Base-by-base conservation (phyloP, 2,113 vertebrate genomes). In the Ictidomys tridecemlineatus region DNA sequence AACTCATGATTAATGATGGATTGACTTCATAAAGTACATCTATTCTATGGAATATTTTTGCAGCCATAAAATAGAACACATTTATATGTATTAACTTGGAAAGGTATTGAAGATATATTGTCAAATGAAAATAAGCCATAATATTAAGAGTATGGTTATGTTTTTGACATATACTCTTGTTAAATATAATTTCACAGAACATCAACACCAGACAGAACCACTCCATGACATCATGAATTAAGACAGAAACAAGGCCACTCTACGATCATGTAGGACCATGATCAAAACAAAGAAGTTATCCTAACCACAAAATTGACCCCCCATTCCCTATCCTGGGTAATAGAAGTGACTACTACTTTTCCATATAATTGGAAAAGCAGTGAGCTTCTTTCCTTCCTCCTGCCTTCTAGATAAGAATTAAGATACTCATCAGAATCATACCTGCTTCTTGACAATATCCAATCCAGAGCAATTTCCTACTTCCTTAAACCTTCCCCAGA, bases 111-210 rank as follows among this genome's bases (percentile, higher is more conserved):
- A 58, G 28, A 65, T 17, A 67, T 91, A 30, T 28, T 65, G 45
- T 83, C 69, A 67, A 89, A 34, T 95, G 53, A 89, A 96, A 87
- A 94, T 42, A 84, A 70, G 20, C 85, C 88, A 61, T 45, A 82
- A n/a, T 65, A 26, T 30, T 6, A 95, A 93, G 51, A 92, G 10
- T 48, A 53, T 34, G 61, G 77, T 79, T 26, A 30, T 22, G 5
- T 84, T 92, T 94, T 92, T 79, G 14, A 85, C 39, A 17, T n/a
- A 26, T 34, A 20, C 13, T 67, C 72, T 24, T 26, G 37, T 61
- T 86, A 70, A 72, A 61, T 14, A 74, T 53, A 74, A 13, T 39
- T 48, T 77, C 73, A 48, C 10, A 22, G 58, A 56, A 8, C 42
- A 34, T 7, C n/a, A 1, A 1, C 1, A 5, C 72, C 72, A 22